phyloP scores from a whole-genome alignment of 2,113 vertebrate genomes.

The Xyliphius kryptos region DNA sequence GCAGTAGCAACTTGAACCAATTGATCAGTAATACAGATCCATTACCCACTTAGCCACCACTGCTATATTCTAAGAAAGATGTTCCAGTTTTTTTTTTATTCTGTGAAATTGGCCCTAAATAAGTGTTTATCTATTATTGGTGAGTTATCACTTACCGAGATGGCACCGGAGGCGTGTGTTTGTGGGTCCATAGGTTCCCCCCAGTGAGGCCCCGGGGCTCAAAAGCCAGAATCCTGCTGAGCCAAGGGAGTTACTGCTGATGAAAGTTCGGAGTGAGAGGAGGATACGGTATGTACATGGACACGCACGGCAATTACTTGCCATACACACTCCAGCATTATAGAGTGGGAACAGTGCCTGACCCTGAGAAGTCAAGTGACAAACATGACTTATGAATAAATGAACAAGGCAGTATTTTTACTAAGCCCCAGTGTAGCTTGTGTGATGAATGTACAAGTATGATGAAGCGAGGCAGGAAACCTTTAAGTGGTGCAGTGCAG shows the following conservation, averaged over 20 bases:
- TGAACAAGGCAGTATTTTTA: neutral
- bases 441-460: too few relatives aligned
- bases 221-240: conserved; percentile 77
- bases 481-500: too few relatives aligned
- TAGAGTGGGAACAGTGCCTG: conserved; percentile 76
- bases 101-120: too few relatives aligned
- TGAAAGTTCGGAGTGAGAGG: conserved; percentile 74
- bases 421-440: too few relatives aligned
- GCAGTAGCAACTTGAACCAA: too few relatives aligned
- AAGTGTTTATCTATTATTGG: too few relatives aligned
- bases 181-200: conserved; percentile 74
- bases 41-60: too few relatives aligned
- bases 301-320: conserved; percentile 76
- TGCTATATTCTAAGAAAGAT: too few relatives aligned
- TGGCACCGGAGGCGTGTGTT: conserved; percentile 80
- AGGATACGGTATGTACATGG: conserved; percentile 72
- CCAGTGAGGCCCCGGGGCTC: conserved; percentile 68
- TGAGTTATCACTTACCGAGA: conserved; percentile 65
- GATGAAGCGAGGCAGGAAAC: too few relatives aligned
- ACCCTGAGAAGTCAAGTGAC: conserved; percentile 64
- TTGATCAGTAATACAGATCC: too few relatives aligned
- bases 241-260: conserved; percentile 77
- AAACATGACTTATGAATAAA: neutral
- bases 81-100: too few relatives aligned
- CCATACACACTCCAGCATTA: conserved; percentile 70